These are phyloP conservation scores for Brachionus sp. DNA, from an alignment of 1,140 invertebrate genomes.

Conservation along the genomic window DNA sequence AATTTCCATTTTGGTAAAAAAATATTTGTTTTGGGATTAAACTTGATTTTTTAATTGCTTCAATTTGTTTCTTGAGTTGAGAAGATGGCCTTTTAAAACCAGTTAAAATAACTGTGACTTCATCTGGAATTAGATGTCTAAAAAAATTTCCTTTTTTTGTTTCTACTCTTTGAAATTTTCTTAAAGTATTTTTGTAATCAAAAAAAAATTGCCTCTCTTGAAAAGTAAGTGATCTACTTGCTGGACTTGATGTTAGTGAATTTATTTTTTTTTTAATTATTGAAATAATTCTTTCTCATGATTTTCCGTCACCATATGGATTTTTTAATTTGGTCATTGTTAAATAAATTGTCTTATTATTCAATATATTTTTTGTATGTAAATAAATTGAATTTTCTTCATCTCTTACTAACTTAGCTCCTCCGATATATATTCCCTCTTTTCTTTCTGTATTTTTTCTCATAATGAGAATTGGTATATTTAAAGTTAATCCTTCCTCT, in stretches of 20 bases:
- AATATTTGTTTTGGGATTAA: not conserved
- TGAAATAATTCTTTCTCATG: not conserved
- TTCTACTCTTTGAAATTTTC: not conserved
- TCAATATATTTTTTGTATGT: not conserved
- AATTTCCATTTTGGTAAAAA: not conserved
- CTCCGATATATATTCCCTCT: not conserved
- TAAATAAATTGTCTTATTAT: not conserved
- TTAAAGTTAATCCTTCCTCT: not conserved
- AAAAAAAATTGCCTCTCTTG: not conserved
- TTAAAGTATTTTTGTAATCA: not conserved
- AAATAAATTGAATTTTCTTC: not conserved
- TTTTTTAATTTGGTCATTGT: not conserved
- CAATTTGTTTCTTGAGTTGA: not conserved
- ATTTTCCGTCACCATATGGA: not conserved
- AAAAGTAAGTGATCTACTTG: too few relatives aligned
- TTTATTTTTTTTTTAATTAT: not conserved
- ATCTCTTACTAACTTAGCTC: not conserved
- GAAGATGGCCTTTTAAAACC: not conserved
- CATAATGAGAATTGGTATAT: not conserved
- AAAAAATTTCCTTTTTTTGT: too few relatives aligned
- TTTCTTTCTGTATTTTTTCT: not conserved
- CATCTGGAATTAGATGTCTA: not conserved
- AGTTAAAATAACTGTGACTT: not conserved
- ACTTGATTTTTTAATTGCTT: not conserved
- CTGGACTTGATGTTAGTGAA: not conserved